A percentile compares a stretch with the other conserved stretches of the same genome.
Evolutionary conservation across 2,888 invertebrate species (phyloP).

Genomic region (Lamellibrachia columna): DNA sequence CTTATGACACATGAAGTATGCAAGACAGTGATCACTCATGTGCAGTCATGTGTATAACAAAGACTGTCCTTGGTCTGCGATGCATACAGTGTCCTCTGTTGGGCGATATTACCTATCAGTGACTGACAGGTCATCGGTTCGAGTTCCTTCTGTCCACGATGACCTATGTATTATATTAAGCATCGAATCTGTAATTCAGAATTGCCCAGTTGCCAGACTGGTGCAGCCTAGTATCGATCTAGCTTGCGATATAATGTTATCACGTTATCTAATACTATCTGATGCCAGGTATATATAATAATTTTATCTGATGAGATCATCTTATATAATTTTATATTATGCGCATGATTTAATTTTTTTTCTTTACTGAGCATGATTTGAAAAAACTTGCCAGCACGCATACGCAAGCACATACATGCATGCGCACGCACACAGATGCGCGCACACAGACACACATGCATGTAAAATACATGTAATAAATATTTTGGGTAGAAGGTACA

Average conservation of each 20-base stretch:
- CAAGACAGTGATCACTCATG: neutral
- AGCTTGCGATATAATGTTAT: neutral
- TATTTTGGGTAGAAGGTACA: neutral
- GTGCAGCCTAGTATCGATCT: neutral
- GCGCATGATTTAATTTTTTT: neutral
- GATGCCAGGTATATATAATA: neutral
- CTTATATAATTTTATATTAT: neutral
- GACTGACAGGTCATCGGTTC: neutral
- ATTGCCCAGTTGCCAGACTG: neutral
- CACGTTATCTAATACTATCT: neutral
- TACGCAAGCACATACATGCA: too few species aligned
- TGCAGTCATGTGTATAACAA: neutral
- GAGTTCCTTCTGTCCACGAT: neutral
- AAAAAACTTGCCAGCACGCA: neutral
- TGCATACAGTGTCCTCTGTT: neutral
- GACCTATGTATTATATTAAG: neutral
- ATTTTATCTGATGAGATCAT: neutral
- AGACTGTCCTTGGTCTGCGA: neutral
- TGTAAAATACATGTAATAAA: neutral
- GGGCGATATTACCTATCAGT: slow-evolving; percentile 10
- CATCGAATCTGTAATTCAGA: neutral
- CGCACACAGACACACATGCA: too few species aligned
- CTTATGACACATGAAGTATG: neutral
- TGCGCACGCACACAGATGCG: too few species aligned
- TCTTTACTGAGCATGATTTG: neutral